Conservation (phyloP, 1,140 invertebrate genomes). For the Brachionus rubens region DNA sequence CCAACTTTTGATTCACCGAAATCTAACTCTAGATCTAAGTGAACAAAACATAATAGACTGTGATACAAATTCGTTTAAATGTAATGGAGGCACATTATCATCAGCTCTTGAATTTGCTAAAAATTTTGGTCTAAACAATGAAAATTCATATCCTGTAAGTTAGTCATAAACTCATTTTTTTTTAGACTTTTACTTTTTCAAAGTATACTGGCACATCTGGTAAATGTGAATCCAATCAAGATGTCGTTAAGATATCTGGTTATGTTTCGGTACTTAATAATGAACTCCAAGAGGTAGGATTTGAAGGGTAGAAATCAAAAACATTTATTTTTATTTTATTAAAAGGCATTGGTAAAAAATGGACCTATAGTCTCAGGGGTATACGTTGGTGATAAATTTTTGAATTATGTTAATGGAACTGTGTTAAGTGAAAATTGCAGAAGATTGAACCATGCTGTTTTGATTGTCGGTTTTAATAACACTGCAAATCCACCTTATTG, state of each 20-base stretch:
- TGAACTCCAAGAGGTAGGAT: too few species aligned
- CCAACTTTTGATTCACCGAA: background rate
- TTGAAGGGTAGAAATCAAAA: too few species aligned
- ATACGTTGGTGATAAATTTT: background rate
- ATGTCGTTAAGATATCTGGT: too few species aligned
- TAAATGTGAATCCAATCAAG: too few species aligned
- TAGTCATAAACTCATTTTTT: background rate
- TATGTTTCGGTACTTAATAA: too few species aligned
- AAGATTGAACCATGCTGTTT: conserved; percentile 31
- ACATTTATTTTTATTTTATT: too few species aligned
- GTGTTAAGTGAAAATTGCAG: background rate
- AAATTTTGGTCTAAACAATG: conserved; percentile 69
- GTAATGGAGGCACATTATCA: conserved; percentile 48
- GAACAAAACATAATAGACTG: conserved; percentile 43
- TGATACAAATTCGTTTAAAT: background rate
- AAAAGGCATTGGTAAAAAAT: too few species aligned
- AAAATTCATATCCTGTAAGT: background rate
- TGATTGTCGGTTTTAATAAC: conserved; percentile 39
- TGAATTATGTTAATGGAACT: background rate
- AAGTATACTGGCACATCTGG: too few species aligned
- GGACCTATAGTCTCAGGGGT: background rate
- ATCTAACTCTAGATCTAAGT: background rate
- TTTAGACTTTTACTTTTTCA: background rate
- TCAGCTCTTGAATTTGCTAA: conserved; percentile 53
- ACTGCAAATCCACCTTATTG: conserved; percentile 17